A percentile compares a stretch with the other conserved stretches of the same genome.
Evolutionary conservation across 2,797 vertebrate genomes (phyloP).

Genomic region (Tarsius wallacei): DNA sequence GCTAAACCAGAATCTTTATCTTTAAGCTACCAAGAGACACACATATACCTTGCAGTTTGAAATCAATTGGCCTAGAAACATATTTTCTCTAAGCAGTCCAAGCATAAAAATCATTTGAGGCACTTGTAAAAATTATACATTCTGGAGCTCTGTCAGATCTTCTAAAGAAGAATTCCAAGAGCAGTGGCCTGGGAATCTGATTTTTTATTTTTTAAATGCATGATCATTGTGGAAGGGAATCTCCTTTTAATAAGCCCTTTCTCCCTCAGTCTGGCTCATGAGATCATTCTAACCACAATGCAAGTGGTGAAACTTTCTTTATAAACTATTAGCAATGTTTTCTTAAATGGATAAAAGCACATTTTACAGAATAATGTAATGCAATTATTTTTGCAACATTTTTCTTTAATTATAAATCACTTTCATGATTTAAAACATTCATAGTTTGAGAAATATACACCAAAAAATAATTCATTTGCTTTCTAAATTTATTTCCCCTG

Average conservation of each 20-base stretch:
- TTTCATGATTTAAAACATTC: conserved; percentile 53
- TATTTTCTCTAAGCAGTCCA: neutral
- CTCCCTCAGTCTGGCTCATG: neutral
- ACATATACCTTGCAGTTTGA: neutral
- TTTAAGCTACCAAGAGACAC: neutral
- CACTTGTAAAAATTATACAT: neutral
- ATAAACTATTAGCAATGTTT: neutral
- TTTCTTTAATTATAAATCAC: conserved; percentile 69
- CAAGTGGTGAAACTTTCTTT: neutral
- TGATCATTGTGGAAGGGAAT: no score
- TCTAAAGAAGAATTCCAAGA: neutral
- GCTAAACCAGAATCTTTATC: neutral
- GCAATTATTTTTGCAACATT: conserved; percentile 17
- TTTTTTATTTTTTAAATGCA: neutral
- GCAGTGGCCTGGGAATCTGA: neutral
- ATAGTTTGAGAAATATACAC: conserved; percentile 60
- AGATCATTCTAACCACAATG: neutral
- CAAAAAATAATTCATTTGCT: conserved; percentile 56
- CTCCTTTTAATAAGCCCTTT: neutral
- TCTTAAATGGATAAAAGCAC: neutral
- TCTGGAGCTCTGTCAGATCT: neutral
- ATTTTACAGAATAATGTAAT: conserved; percentile 41
- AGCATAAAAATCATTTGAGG: neutral
- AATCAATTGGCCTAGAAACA: neutral
- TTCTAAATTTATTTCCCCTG: conserved; percentile 39